Evolutionary conservation across 1,140 invertebrate species (phyloP), one percentile per base, ranked within the genome.

Genomic region (Brevipalpus yothersi): DNA sequence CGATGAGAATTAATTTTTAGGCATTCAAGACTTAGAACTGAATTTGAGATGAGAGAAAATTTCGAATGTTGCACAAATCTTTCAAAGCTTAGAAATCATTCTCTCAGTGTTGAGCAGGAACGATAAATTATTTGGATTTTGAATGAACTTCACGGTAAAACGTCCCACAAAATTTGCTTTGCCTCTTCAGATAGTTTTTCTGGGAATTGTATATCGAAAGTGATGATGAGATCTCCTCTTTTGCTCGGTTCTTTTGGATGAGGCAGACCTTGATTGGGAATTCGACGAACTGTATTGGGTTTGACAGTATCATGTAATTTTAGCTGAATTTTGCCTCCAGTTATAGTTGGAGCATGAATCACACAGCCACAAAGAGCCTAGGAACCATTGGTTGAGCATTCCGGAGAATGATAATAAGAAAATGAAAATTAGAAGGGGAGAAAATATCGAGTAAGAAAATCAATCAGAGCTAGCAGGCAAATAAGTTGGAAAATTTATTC

Each of bases 121-220:
- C 31, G n/a, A n/a, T n/a, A 47, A 17, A 47, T 47, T 8, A 7
- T 15, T 47, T 13, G 17, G 13, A 15, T 31, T 31, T 31, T 5
- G 31, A 5, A 31, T 31, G 31, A 31, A 31, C 5, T 31, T 56
- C 55, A 65, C 40, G 87, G 88, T 72, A 95, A 75, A 66, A 83
- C 83, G 69, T 93, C 88, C 67, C 78, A 81, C 39, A 97, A 73
- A 69, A 92, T 84, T 71, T 94, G 86, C 75, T 86, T 93, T 21
- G 82, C 81, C 67, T 79, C 80, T 69, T 82, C 76, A 61, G 81
- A 77, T 63, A 98, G 72, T 60, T 77, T 77, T 41, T 92, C 86
- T 0, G 95, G 95, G 75, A 98, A 99, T 70, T 84, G 82, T 66
- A 99, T 92, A 71, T 97, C 90, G 72, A 98, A 99, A 60, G 86